Conservation (phyloP, 64 coral and sea anemone genomes). For the Dendrophyllia cribrosa region DNA sequence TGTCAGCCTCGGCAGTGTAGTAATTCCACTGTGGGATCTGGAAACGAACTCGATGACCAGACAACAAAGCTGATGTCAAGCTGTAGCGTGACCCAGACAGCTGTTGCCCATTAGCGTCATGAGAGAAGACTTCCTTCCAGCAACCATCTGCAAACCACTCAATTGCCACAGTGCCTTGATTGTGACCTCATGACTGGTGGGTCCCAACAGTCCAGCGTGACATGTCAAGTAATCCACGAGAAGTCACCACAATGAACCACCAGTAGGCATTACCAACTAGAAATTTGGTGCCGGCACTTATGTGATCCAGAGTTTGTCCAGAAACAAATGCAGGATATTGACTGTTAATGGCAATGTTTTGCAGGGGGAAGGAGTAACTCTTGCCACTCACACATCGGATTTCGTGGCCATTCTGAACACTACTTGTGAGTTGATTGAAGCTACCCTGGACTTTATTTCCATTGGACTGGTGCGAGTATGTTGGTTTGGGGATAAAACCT, state of each 20-base stretch:
- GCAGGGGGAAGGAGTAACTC: constrained; percentile 49
- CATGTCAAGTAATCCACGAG: constrained; percentile 89
- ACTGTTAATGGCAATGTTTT: constrained; percentile 63
- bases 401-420: constrained; percentile 61
- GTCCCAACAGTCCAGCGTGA: constrained; percentile 88
- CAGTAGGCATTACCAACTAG: constrained; percentile 72
- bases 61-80: constrained; percentile 69
- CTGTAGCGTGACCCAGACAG: constrained; percentile 37
- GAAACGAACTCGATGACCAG: constrained; percentile 81
- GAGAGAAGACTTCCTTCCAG: constrained; percentile 73
- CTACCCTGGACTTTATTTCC: constrained; percentile 47
- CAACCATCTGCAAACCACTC: constrained; percentile 88
- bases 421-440: constrained; percentile 26
- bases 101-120: constrained; percentile 58
- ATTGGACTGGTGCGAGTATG: constrained; percentile 57
- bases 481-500: constrained; percentile 30
- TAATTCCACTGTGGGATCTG: constrained; percentile 64
- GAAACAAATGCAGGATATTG: neutral
- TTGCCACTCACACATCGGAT: constrained; percentile 65
- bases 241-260: constrained; percentile 79
- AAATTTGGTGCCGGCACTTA: constrained; percentile 48
- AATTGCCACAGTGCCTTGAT: constrained; percentile 44
- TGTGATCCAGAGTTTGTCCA: constrained; percentile 78
- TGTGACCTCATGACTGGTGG: constrained; percentile 78
- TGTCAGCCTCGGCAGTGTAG: constrained; percentile 87